Percentiles rank a stretch among this genome's conserved stretches.
Evolutionary conservation across 2,797 vertebrate species (phyloP).

Genomic region (Ceryle rudis): DNA sequence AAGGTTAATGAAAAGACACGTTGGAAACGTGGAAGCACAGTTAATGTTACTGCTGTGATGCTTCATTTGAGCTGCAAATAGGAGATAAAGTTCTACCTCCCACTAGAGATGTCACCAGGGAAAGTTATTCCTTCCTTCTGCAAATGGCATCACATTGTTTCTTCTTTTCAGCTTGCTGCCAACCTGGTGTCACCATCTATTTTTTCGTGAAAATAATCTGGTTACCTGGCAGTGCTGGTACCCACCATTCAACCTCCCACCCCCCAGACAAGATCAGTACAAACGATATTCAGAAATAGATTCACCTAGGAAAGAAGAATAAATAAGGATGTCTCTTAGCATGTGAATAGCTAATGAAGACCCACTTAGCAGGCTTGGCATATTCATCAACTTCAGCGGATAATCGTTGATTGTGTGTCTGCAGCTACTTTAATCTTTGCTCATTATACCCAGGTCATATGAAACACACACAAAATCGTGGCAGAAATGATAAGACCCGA

Average conservation of each 20-base stretch:
- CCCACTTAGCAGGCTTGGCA: slow-evolving; percentile 46
- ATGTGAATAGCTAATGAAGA: slow-evolving; percentile 59
- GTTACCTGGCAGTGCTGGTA: not conserved
- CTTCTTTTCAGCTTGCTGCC: not conserved
- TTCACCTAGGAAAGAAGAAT: slow-evolving; percentile 23
- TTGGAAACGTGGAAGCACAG: not conserved
- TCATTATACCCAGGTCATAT: slow-evolving; percentile 62
- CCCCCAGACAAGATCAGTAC: not conserved
- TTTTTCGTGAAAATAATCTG: not conserved
- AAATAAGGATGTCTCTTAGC: slow-evolving; percentile 31
- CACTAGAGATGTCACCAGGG: not conserved
- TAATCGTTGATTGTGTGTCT: slow-evolving; percentile 61
- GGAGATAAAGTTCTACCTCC: slow-evolving; percentile 51
- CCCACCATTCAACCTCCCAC: not conserved
- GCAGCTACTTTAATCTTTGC: slow-evolving; percentile 8
- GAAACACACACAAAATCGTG: not conserved
- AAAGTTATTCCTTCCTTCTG: slow-evolving; percentile 35
- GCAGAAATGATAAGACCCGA: not conserved
- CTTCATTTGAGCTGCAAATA: slow-evolving; percentile 31
- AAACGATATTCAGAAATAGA: slow-evolving; percentile 36
- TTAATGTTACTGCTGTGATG: not conserved
- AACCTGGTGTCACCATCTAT: not conserved
- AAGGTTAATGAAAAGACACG: not conserved
- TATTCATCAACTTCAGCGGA: slow-evolving; percentile 54
- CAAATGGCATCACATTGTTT: slow-evolving; percentile 9